These are phyloP conservation scores for Acrobasis consociella DNA, from an alignment of 2,888 invertebrate genomes.

Conservation along the genomic window DNA sequence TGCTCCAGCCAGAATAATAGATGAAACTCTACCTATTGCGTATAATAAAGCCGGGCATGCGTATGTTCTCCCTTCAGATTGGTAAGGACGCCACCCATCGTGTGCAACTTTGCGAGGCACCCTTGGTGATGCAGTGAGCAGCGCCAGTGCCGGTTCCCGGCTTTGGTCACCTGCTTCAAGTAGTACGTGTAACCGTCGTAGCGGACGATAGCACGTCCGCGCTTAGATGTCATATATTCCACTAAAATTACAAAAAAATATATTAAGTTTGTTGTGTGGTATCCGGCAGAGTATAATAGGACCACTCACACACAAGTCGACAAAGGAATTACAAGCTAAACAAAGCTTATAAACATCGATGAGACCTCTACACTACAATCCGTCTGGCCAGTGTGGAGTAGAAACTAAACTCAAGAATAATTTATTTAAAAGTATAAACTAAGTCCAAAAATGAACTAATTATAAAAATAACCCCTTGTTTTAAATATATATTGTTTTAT, in stretches of 20 bases:
- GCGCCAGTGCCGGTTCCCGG: not conserved
- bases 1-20: not conserved
- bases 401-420: no score
- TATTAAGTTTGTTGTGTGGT: no score
- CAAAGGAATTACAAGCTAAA: no score
- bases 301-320: no score
- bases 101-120: not conserved
- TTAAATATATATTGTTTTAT: no score
- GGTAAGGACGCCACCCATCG: not conserved
- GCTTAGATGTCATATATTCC: not conserved
- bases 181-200: not conserved
- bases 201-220: not conserved
- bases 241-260: not conserved
- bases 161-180: constrained; percentile 1
- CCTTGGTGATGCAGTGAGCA: not conserved
- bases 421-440: no score
- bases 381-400: no score
- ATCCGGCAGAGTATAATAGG: no score
- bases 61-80: not conserved
- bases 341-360: no score
- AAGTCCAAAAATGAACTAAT: no score
- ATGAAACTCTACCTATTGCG: not conserved
- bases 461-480: no score
- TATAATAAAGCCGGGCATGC: not conserved
- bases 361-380: no score